Base-by-base conservation (phyloP, 2,888 invertebrate species). In the Thereva nobilitata region DNA sequence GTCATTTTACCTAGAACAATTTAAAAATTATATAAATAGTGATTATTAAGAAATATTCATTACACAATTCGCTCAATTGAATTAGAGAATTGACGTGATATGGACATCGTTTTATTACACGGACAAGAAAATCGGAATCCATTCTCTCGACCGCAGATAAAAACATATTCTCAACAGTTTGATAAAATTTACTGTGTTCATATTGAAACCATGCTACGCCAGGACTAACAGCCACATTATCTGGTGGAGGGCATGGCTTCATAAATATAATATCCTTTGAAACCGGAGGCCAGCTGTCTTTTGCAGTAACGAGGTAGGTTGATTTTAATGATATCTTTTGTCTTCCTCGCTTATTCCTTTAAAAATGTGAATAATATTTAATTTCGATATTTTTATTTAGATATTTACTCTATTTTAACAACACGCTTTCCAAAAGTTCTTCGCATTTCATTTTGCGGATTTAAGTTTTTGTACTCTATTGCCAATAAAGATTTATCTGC, bases 81-180 rank as follows among this genome's bases (percentile, higher is more conserved):
- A 93, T 85, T 59, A 92, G 80, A 1, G 90, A 86, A 78, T 93
- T 92, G 44, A 93, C 86, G 75, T 94, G 93, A 76, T 90, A 92
- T 0, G 91, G 90, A 77, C 91, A 86, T 40, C 86, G 82, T 73
- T 89, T 87, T 57, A 92, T 84, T 68, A 93, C 85, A 70, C 85
- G 89, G 71, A 90, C 86, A 72, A 93, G 87, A 76, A 89, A 89
- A 73, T 92, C 89, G 0, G 91, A 90, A 79, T 92, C 87, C 57
- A 89, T 83, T 72, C 89, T 89, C 76, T 92, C 91, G 3, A 93
- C 89, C 42, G 92, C 92, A 70, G 88, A 85, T 57, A 90, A 82
- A 79, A 93, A 93, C 77, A 85, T 85, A 72, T 85, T 84, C 78
- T 93, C 92, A 23, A 89, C 82, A 74, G 88, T 84, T 75, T 89